Base-by-base conservation (phyloP, 2,888 invertebrate species). In the Epiperipatus broadwayi region DNA sequence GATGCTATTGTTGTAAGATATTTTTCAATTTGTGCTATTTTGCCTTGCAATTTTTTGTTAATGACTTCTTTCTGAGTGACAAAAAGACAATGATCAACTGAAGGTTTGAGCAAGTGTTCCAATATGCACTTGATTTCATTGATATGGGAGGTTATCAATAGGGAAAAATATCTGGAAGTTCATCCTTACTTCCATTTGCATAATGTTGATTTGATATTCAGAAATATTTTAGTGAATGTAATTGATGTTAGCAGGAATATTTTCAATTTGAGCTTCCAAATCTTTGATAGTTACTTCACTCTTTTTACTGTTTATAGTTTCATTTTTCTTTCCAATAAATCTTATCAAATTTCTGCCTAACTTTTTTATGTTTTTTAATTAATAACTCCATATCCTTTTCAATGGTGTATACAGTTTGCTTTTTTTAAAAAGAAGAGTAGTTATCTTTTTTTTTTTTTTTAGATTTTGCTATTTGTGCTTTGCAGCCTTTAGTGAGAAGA, bases 171-270 rank as follows among this genome's bases (percentile, higher is more conserved):
- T n/a, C n/a, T n/a, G n/a, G n/a, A n/a, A n/a, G n/a, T n/a, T n/a
- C n/a, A n/a, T n/a, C n/a, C n/a, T 66, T 52, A 78, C 84, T 59
- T 89, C 89, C 50, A 91, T 73, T 63, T 85, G 83, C 66, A 89
- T 77, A 53, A 93, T 87, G 53, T 81, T 78, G 47, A 77, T 75
- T 61, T 93, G 91, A 40, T 84, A 78, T 53, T 91, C 87, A 5
- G 73, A 71, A 45, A 93, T 89, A 47, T 80, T 79, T 48, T 83
- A 81, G 56, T 89, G 76, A 16, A 89, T 68, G 56, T 87, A 89
- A 45, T 75, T 75, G 37, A 89, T 72, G 60, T 87, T 80, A 37
- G 78, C 76, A 51, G 71, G 70, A 12, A 79, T 63, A 44, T 71
- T 73, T 52, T 79, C 79, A 37, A 80, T 72, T 53, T 78, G 75